A percentile compares a stretch with the other conserved stretches of the same genome.
Conservation (phyloP, 2,888 invertebrate genomes). For the Encarsia formosa region DNA sequence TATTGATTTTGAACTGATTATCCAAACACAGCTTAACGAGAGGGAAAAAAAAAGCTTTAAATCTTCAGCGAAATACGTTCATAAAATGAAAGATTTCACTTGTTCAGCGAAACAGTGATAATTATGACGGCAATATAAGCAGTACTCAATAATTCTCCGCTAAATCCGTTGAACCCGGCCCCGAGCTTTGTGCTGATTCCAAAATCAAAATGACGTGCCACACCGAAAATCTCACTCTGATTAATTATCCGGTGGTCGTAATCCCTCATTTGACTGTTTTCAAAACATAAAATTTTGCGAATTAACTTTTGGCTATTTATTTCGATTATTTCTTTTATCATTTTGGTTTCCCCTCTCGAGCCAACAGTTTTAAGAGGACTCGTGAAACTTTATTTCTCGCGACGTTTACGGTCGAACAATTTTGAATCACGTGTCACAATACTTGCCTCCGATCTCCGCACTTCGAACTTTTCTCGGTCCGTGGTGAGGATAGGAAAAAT, state of each 20-base stretch:
- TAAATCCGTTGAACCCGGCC: slow-evolving; percentile 31
- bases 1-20: too few relatives aligned
- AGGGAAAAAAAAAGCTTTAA: too few relatives aligned
- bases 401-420: slow-evolving; percentile 23
- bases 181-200: slow-evolving; percentile 41
- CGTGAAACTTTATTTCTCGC: slow-evolving; percentile 15
- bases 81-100: not conserved
- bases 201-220: slow-evolving; percentile 41
- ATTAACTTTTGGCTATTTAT: not conserved
- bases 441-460: slow-evolving; percentile 5
- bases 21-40: too few relatives aligned
- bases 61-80: too few relatives aligned
- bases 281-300: too few relatives aligned
- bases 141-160: slow-evolving; percentile 31
- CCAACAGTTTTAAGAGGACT: too few relatives aligned
- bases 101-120: not conserved
- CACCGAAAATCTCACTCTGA: slow-evolving; percentile 42
- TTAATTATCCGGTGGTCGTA: slow-evolving; percentile 44
- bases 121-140: slow-evolving; percentile 27
- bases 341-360: not conserved
- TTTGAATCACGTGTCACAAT: slow-evolving; percentile 23
- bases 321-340: not conserved
- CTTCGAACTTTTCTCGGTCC: slow-evolving; percentile 1
- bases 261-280: slow-evolving; percentile 35
- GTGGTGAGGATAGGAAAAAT: not conserved